Percentiles rank a stretch among this genome's conserved stretches.
phyloP scores from a whole-genome alignment of 35 echinoderm and acorn worm genomes.

The Hemicentrotus pulcherrimus region DNA sequence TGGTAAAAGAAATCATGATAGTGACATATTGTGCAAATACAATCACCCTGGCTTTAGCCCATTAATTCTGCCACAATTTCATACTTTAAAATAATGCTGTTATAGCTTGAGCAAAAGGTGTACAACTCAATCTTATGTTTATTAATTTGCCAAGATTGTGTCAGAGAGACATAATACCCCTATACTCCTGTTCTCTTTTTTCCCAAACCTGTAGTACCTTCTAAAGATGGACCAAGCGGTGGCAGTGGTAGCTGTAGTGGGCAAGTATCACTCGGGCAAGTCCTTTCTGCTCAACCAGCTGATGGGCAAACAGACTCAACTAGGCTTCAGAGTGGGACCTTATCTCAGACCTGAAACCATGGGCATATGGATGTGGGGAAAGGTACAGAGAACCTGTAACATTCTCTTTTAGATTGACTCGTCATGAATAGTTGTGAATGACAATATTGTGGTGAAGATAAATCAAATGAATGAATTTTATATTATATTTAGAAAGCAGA shows the following conservation, averaged over 20 bases:
- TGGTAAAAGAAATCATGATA: no score
- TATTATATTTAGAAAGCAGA: no score
- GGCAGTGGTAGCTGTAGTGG: constrained; percentile 70
- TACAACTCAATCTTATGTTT: not conserved
- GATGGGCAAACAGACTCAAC: constrained; percentile 57
- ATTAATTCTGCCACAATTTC: not conserved
- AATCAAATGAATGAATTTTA: no score
- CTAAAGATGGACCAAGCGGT: constrained; percentile 53
- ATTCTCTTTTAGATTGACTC: not conserved
- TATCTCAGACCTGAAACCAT: constrained; percentile 69
- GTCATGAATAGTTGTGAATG: no score
- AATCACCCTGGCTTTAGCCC: not conserved
- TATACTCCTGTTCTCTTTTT: not conserved
- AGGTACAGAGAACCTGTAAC: constrained; percentile 32
- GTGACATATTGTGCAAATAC: no score
- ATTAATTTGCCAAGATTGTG: not conserved
- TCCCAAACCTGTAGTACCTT: constrained; percentile 8
- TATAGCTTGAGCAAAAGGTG: not conserved
- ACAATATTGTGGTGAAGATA: no score
- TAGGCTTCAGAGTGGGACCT: constrained; percentile 68
- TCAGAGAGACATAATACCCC: not conserved
- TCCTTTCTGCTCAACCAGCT: constrained; percentile 75
- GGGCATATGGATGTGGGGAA: constrained; percentile 86
- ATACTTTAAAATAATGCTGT: not conserved
- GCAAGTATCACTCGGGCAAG: constrained; percentile 68